Base-by-base conservation (phyloP, 1,140 invertebrate genomes). In the Scaptomyza pallida region DNA sequence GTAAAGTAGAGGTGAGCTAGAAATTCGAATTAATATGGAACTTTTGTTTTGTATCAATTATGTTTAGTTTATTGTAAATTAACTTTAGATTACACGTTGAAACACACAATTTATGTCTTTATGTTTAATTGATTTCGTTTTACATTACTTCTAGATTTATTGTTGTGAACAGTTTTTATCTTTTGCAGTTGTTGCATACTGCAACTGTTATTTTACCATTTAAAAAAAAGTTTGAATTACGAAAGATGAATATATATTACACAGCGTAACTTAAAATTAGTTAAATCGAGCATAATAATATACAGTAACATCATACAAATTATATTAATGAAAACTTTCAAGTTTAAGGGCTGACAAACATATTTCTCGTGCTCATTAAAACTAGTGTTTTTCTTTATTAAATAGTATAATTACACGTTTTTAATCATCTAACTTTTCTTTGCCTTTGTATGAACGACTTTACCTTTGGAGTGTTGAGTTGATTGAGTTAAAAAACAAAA, bases 221-320 rank as follows among this genome's bases (percentile, higher is more conserved):
- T 51, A 41, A 35, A 44, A 47, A 52, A 47, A 35, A 17, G n/a
- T n/a, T n/a, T n/a, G 13, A 59, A 44, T 65, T 26, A 37, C 10
- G 19, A 10, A 57, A 51, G 52, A 51, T 71, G 13, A 57, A 51
- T 59, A 51, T 71, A 69, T 51, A 37, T 59, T 76, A 64, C 62
- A 76, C 44, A 59, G 45, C 43, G 54, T n/a, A 82, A 82, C 81
- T 81, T 81, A 86, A 78, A 77, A 86, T 86, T 81, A 85, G 72
- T 86, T 85, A 77, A 85, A 86, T 77, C 75, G 56, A 83, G 61
- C 67, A 81, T 72, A 61, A 81, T 72, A 61, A 75, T 80, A 68
- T 73, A 82, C 63, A 77, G 35, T 74, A 74, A 74, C 69, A 59
- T 60, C 54, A 69, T 64, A 78, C 50, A 55, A 52, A 70, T 47